Evolutionary conservation across 2,888 invertebrate species (phyloP).

Genomic region (Eupelmus urozonus): DNA sequence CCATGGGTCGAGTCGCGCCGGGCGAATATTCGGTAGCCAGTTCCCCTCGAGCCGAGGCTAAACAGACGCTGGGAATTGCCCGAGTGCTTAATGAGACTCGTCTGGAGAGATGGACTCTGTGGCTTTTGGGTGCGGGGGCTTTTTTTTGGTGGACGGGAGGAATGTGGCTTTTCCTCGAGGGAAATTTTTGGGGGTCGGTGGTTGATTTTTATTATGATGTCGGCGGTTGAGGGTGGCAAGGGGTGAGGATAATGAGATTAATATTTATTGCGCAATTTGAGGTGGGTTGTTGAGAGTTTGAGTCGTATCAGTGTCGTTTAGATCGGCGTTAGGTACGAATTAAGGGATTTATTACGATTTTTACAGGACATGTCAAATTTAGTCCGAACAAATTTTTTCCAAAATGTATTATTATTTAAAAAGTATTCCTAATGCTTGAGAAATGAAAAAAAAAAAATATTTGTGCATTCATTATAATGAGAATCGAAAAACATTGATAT

Average conservation of each 20-base stretch:
- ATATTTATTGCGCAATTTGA: slow-evolving; percentile 38
- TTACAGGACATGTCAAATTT: too few relatives aligned
- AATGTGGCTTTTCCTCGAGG: slow-evolving; percentile 4
- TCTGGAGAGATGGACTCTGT: slow-evolving; percentile 15
- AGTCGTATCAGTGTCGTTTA: too few relatives aligned
- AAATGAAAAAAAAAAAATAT: too few relatives aligned
- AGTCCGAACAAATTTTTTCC: too few relatives aligned
- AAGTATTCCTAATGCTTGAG: too few relatives aligned
- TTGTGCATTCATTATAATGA: too few relatives aligned
- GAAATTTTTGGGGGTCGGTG: slow-evolving; percentile 4
- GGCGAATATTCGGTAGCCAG: slow-evolving; percentile 14
- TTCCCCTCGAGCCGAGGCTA: slow-evolving; percentile 2
- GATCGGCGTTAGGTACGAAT: too few relatives aligned
- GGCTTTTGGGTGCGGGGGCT: background rate
- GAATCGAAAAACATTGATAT: too few relatives aligned
- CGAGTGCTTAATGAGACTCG: slow-evolving; percentile 35
- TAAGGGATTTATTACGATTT: too few relatives aligned
- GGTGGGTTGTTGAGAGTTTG: too few relatives aligned
- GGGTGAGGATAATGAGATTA: slow-evolving; percentile 17
- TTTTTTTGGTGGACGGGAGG: background rate
- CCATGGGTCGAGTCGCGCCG: background rate
- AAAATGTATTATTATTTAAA: too few relatives aligned
- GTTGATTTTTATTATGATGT: slow-evolving; percentile 15
- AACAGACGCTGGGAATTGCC: slow-evolving; percentile 26
- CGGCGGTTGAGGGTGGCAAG: background rate